Percentiles rank a stretch among this genome's conserved stretches.
These are phyloP conservation scores for Clunio marinus DNA, from an alignment of 2,888 invertebrate genomes.

Conservation along the genomic window DNA sequence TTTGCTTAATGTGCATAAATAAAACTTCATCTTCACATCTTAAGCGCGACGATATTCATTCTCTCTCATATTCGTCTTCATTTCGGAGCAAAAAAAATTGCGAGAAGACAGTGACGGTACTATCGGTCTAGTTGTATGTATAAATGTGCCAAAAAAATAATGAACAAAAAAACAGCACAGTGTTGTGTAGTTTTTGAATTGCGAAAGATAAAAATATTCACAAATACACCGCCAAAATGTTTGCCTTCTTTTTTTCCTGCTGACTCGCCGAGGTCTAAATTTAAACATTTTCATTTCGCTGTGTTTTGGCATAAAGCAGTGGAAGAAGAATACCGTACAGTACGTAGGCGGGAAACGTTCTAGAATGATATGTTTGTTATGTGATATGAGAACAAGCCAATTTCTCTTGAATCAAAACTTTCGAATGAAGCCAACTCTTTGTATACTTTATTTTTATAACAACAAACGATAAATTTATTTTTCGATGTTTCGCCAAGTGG, in stretches of 20 bases:
- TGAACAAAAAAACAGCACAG: not conserved
- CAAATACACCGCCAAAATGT: not conserved
- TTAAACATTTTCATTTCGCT: constrained; percentile 38
- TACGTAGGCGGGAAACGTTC: constrained; percentile 34
- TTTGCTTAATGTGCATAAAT: constrained; percentile 25
- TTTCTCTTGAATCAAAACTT: too few species aligned
- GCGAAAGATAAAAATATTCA: constrained; percentile 34
- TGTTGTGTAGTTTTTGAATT: not conserved
- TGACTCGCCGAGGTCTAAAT: constrained; percentile 38
- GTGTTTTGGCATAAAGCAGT: constrained; percentile 24
- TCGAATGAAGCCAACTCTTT: not conserved
- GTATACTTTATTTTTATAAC: constrained; percentile 12
- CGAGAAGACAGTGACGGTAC: not conserved
- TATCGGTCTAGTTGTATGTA: not conserved
- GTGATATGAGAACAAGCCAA: too few species aligned
- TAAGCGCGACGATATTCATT: not conserved
- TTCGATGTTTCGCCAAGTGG: constrained; percentile 1
- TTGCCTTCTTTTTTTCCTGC: not conserved
- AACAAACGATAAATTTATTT: not conserved
- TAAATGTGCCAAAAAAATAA: constrained; percentile 1
- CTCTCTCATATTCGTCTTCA: not conserved
- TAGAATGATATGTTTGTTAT: constrained; percentile 21
- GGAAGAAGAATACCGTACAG: constrained; percentile 12
- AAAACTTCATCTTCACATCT: not conserved
- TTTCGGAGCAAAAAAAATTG: not conserved